Evolutionary conservation across 1,140 invertebrate species (phyloP), one percentile per base, ranked within the genome.

Genomic region (Bombus waltoni): DNA sequence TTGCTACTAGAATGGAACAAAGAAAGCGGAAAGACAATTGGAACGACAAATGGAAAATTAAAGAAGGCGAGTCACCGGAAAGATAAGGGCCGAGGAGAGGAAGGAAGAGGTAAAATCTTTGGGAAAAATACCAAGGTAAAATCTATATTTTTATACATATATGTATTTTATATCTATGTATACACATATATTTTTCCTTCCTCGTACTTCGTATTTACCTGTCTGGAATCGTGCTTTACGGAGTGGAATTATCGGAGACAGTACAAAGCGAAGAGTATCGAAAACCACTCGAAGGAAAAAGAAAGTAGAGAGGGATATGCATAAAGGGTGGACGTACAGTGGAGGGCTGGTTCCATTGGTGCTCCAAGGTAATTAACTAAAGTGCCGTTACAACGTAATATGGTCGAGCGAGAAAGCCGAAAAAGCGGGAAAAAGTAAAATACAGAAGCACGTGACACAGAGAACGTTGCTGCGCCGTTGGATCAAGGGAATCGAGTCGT

Each of bases 181-280:
- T 3, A 25, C 25, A 35, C 3, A 74, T 70, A 70, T 18, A 71
- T 32, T 73, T 72, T 77, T 68, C 75, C 32, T 65, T 32, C 15
- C 66, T n/a, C 38, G 53, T 42, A 9, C 35, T 18, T 22, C 3
- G 68, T 75, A 47, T 65, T 75, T 65, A 40, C 42, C n/a, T 75
- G 72, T 28, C 28, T 35, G n/a, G 47, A 73, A 75, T 59, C 40
- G 59, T 38, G 42, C 42, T 76, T 35, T 32, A 8, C 32, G 59
- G 25, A 66, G 72, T 44, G 44, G 72, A 83, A 83, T 83, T 76
- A 68, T 68, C 62, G 62, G 11, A 10, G 32, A 53, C 38, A 18
- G 70, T 22, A 53, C 44, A 83, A 77, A 68, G 25, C n/a, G 62
- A 82, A 44, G 28, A 74, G 57, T 74, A 74, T 82, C 80, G 80